These are phyloP conservation scores for Notoglanidium macrostoma DNA, from an alignment of 2,797 vertebrate species.

Conservation along the genomic window DNA sequence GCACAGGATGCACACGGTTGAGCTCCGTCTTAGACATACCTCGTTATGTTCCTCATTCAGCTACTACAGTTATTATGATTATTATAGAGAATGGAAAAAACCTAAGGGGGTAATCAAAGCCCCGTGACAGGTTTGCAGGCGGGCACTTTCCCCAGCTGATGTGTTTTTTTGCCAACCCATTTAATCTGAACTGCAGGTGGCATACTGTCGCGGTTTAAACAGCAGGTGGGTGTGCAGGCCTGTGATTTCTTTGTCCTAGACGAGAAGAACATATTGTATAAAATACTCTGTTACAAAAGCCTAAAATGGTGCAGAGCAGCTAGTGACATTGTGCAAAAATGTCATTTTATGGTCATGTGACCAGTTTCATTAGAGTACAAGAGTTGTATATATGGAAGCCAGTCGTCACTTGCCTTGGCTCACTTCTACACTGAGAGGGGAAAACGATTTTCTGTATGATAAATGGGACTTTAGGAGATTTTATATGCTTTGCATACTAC, in stretches of 20 bases:
- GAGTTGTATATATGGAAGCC: not conserved
- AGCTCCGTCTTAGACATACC: slow-evolving; percentile 30
- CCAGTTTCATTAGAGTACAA: not conserved
- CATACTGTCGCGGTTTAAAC: slow-evolving; percentile 28
- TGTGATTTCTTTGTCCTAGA: slow-evolving; percentile 4
- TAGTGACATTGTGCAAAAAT: not conserved
- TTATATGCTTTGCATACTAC: not conserved
- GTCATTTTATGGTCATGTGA: not conserved
- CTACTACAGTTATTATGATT: slow-evolving; percentile 47
- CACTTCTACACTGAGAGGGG: not conserved
- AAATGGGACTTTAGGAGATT: not conserved
- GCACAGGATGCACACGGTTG: not conserved
- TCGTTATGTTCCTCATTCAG: slow-evolving; percentile 47
- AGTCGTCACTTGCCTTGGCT: not conserved
- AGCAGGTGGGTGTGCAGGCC: slow-evolving; percentile 21
- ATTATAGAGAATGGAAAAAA: not conserved
- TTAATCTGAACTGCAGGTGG: slow-evolving; percentile 52
- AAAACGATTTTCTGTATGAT: not conserved
- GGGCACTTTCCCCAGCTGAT: not conserved
- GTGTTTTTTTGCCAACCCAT: slow-evolving; percentile 37
- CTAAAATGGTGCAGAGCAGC: not conserved
- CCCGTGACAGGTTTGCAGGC: not conserved
- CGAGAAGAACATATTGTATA: not conserved
- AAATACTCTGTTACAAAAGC: not conserved
- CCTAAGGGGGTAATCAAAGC: slow-evolving; percentile 2